Percentiles rank a stretch among this genome's conserved stretches.
Conservation (phyloP, 2,113 vertebrate species). For the Callospermophilus lateralis region DNA sequence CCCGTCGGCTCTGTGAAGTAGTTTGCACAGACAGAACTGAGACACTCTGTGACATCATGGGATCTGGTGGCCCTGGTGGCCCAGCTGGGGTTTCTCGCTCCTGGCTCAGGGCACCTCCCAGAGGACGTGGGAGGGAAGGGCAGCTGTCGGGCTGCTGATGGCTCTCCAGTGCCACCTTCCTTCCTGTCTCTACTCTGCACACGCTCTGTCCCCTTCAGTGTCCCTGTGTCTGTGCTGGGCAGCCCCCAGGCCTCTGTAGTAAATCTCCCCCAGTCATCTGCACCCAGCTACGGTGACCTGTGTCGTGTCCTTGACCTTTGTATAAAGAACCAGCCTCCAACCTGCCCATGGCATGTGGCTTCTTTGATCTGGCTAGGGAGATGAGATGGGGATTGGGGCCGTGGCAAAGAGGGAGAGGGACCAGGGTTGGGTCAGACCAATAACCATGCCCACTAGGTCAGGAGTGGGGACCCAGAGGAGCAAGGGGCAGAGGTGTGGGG, state of each 20-base stretch:
- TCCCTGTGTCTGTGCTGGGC: background rate
- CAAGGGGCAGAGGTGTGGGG: background rate
- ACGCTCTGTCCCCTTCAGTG: background rate
- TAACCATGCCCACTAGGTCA: accelerated
- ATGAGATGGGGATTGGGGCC: background rate
- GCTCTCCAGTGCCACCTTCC: background rate
- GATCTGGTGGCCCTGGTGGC: accelerated
- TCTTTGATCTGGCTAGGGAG: background rate
- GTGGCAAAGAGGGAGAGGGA: background rate
- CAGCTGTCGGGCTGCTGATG: background rate
- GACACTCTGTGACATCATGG: background rate
- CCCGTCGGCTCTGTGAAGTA: constrained; percentile 9
- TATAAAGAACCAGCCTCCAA: constrained; percentile 67
- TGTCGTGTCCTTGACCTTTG: background rate
- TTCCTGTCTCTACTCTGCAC: background rate
- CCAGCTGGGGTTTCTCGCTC: background rate
- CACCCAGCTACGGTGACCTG: background rate
- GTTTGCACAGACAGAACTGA: background rate
- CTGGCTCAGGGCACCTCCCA: background rate
- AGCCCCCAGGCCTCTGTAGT: background rate
- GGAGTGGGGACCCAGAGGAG: background rate
- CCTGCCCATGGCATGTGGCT: background rate
- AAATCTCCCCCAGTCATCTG: background rate
- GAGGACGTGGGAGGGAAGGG: background rate
- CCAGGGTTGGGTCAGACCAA: accelerated